A percentile compares a stretch with the other conserved stretches of the same genome.
Evolutionary conservation across 2,113 vertebrate species (phyloP).

Genomic region (Bambusicola thoracicus): DNA sequence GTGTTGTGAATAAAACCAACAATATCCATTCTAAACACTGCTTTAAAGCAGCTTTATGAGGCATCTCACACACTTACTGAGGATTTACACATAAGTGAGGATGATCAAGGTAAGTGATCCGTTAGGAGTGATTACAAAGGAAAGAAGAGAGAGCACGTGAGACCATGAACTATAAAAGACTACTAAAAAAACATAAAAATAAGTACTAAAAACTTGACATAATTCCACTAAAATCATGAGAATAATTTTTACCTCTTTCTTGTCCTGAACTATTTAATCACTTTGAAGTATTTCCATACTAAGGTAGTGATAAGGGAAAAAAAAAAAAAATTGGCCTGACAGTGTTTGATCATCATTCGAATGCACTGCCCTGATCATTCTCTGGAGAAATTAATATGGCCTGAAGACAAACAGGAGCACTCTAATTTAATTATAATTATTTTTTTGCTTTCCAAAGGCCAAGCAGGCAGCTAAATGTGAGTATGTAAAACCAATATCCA

Average conservation of each 20-base stretch:
- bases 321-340: neutral
- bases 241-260: neutral
- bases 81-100: rapidly evolving
- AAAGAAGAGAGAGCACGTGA: neutral
- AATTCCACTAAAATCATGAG: neutral
- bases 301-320: neutral
- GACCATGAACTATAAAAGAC: neutral
- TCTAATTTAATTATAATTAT: neutral
- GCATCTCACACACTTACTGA: neutral
- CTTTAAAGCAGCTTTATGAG: neutral
- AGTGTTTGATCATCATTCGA: neutral
- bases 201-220: neutral
- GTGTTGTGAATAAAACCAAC: neutral
- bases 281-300: neutral
- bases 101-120: neutral
- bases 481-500: neutral
- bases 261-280: neutral
- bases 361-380: neutral
- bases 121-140: neutral
- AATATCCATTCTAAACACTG: neutral
- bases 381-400: constrained; percentile 2
- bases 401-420: neutral
- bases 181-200: neutral
- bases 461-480: neutral
- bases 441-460: neutral